Base-by-base conservation (phyloP, 1,140 invertebrate genomes). In the Hormaphis cornu region DNA sequence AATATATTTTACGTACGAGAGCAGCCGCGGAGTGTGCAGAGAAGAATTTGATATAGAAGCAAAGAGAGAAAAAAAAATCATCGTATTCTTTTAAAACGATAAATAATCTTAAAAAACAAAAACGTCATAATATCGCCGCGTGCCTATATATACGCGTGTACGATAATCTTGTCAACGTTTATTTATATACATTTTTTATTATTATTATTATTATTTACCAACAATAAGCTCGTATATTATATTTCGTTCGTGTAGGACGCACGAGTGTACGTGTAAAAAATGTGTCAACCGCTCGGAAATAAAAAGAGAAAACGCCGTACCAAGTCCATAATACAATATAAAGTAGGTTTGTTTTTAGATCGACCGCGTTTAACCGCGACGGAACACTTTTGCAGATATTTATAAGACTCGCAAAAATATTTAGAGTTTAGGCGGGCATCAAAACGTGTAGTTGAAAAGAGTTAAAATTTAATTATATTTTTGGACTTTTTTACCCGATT, bases 141-240 rank as follows among this genome's bases (percentile, higher is more conserved):
- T 22, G 28, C n/a, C n/a, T n/a, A n/a, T n/a, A n/a, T n/a, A n/a
- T n/a, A n/a, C n/a, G n/a, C 12, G 22, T 50, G 10, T 58, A 50
- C 42, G 44, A 66, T 66, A 66, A 66, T 48, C 40, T 48, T 66
- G 40, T 66, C 61, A 66, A 66, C 61, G 44, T 66, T 66, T 66
- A 28, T 63, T 48, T 46, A 10, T 52, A 52, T 24, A n/a, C n/a
- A n/a, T n/a, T n/a, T n/a, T n/a, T n/a, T n/a, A n/a, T 54, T 54
- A 33, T 54, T 20, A 33, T 24, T 66, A 50, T 66, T 66, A 66
- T 63, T 63, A 63, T 66, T 50, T 66, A 22, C 20, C 42, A 66
- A 66, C 61, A 66, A 66, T 66, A 48, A 66, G 42, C 61, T 66
- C 61, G 42, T 66, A 66, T 66, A 66, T 66, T 66, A 48, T n/a